phyloP scores from a whole-genome alignment of 1,140 invertebrate genomes.

The Drosophila eugracilis region DNA sequence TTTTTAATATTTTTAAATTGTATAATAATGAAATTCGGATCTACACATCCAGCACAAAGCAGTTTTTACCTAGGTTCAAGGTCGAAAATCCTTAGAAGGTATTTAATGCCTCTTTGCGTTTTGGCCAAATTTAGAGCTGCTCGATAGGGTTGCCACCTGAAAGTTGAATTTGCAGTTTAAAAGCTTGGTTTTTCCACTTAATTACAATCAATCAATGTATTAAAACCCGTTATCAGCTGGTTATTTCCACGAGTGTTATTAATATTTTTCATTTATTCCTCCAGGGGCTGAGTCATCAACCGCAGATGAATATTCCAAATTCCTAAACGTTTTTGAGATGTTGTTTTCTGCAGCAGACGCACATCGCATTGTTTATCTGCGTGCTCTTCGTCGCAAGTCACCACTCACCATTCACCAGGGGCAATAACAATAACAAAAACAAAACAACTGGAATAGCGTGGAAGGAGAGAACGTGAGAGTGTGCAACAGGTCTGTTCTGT shows the following conservation, averaged over 20 bases:
- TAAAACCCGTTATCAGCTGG: constrained; percentile 27
- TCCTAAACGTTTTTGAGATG: constrained; percentile 14
- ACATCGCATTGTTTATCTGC: constrained; percentile 28
- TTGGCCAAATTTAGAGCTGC: constrained; percentile 21
- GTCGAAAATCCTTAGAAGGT: neutral
- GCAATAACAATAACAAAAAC: constrained; percentile 33
- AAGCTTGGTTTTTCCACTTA: constrained; percentile 12
- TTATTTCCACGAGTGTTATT: constrained; percentile 21
- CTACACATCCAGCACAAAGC: neutral
- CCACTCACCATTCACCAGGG: constrained; percentile 23
- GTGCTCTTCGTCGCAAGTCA: neutral
- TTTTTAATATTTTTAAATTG: neutral
- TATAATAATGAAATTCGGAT: neutral
- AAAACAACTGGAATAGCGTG: constrained; percentile 19
- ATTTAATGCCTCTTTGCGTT: neutral
- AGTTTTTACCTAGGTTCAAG: constrained; percentile 9
- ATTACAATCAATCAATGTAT: constrained; percentile 22
- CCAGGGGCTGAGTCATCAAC: constrained; percentile 14
- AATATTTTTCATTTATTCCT: constrained; percentile 8
- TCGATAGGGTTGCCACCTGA: constrained; percentile 33
- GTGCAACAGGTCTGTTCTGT: constrained; percentile 45
- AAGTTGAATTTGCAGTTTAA: constrained; percentile 25
- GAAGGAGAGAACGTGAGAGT: constrained; percentile 10
- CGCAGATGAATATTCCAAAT: constrained; percentile 13
- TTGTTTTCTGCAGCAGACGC: constrained; percentile 1